Base-by-base conservation (phyloP, 1,140 invertebrate genomes). In the Trissolcus basalis region DNA sequence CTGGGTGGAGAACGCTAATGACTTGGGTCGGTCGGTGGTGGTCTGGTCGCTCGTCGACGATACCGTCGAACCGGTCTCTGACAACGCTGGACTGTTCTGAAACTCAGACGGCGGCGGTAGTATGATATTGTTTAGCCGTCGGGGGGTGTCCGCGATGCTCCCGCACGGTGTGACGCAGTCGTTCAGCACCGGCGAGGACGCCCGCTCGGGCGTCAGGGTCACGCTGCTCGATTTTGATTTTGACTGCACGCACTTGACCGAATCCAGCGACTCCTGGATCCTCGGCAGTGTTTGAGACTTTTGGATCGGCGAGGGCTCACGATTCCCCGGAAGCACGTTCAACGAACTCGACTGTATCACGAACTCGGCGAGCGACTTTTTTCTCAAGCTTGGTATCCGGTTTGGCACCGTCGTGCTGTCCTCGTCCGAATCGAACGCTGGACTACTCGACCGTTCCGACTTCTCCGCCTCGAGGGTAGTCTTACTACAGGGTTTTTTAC, bases 381-480 rank as follows among this genome's bases (percentile, higher is more conserved):
- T 92, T 10, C 87, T 84, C 51, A 89, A 83, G 9, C 81, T 86
- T 36, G 71, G 90, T 86, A 39, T 51, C 36, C 64, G 79, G 39
- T 79, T 80, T 15, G 84, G 85, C 19, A 86, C 85, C 0, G 87
- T 84, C 0, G 90, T 90, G 68, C 94, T 95, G 68, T 96, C 95
- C 47, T 98, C 96, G 86, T 98, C 97, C 0, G 97, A 98, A 72
- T 98, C 97, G 86, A 98, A 98, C 0, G 95, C 96, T 0, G 97
- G 96, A 83, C 96, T 97, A 81, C 96, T 97, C 0, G 96, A 98
- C 27, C 96, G 89, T 85, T 99, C 96, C 8, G 95, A 95, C 85
- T 94, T 94, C 77, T 95, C 87, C 5, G 78, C 60, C 7, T 87
- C 87, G 0, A 60, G 58, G 13, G 59, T 58, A 48, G 68, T 13